These are phyloP conservation scores for Atta colombica DNA, from an alignment of 1,140 invertebrate species.

Conservation along the genomic window DNA sequence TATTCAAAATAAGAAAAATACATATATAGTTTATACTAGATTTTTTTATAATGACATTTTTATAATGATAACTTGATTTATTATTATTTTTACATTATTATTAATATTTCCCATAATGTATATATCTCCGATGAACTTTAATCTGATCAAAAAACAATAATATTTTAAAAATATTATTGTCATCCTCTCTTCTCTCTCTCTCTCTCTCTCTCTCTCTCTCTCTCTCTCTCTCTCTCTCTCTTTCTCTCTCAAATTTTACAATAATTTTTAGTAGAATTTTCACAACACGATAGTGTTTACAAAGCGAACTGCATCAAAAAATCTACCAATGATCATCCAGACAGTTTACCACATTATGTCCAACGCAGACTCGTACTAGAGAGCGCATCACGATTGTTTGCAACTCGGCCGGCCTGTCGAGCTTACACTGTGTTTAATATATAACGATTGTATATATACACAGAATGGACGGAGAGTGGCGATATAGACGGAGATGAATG, in stretches of 20 bases:
- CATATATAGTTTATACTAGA: background rate
- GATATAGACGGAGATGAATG: conserved; percentile 75
- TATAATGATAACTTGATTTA: background rate
- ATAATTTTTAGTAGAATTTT: background rate
- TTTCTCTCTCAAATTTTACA: background rate
- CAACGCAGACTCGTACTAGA: background rate
- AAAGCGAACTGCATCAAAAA: conserved; percentile 42
- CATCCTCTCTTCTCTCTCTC: background rate
- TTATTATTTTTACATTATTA: background rate
- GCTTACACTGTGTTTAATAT: conserved; percentile 67
- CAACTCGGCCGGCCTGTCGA: conserved; percentile 58
- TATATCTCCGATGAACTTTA: background rate
- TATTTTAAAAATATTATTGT: background rate
- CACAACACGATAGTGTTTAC: conserved; percentile 4
- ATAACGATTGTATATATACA: conserved; percentile 71
- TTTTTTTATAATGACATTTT: no score
- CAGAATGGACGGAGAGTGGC: conserved; percentile 67
- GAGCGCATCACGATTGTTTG: conserved; percentile 60
- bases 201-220: background rate
- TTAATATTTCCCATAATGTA: background rate
- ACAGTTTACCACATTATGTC: conserved; percentile 36
- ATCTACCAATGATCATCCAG: conserved; percentile 22
- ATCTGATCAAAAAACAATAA: background rate
- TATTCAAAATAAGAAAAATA: background rate
- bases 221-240: background rate